A percentile compares a stretch with the other conserved stretches of the same genome.
Evolutionary conservation across 2,888 invertebrate species (phyloP).

Genomic region (Eupithecia insigniata): DNA sequence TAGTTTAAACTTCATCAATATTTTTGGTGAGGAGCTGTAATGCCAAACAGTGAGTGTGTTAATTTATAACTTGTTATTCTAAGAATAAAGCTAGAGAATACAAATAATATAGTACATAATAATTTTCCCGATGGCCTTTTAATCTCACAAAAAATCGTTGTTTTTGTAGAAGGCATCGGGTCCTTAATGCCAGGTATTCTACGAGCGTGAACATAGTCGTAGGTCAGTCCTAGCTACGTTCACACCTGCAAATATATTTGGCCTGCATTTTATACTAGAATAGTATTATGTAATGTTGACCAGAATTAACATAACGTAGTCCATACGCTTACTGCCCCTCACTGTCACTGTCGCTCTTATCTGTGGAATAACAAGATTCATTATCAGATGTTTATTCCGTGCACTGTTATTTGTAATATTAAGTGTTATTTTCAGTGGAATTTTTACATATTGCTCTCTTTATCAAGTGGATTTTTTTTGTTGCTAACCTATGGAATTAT

Average conservation of each 20-base stretch:
- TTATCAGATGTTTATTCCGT: conserved; percentile 20
- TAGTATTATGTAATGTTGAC: conserved; percentile 82
- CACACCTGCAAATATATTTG: conserved; percentile 30
- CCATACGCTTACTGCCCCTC: conserved; percentile 90
- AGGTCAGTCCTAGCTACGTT: conserved; percentile 5
- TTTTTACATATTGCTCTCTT: not conserved
- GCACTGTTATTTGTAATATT: not conserved
- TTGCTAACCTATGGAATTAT: not conserved
- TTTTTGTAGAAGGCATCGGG: conserved; percentile 38
- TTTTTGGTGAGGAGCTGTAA: conserved; percentile 78
- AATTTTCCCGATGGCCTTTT: conserved; percentile 36
- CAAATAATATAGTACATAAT: conserved; percentile 60
- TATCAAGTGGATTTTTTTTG: not conserved
- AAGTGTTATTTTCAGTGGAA: conserved; percentile 12
- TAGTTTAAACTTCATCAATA: conserved; percentile 33
- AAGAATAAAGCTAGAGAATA: conserved; percentile 78
- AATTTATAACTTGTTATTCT: conserved; percentile 70
- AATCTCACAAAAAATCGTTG: conserved; percentile 24
- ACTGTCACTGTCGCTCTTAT: conserved; percentile 97
- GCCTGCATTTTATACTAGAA: conserved; percentile 36
- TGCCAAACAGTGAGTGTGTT: conserved; percentile 83
- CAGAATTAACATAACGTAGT: conserved; percentile 80
- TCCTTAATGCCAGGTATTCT: not conserved
- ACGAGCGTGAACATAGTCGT: conserved; percentile 13
- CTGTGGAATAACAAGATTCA: conserved; percentile 80